These are phyloP conservation scores for Myopa tessellatipennis DNA, from an alignment of 2,888 invertebrate species.

Conservation along the genomic window DNA sequence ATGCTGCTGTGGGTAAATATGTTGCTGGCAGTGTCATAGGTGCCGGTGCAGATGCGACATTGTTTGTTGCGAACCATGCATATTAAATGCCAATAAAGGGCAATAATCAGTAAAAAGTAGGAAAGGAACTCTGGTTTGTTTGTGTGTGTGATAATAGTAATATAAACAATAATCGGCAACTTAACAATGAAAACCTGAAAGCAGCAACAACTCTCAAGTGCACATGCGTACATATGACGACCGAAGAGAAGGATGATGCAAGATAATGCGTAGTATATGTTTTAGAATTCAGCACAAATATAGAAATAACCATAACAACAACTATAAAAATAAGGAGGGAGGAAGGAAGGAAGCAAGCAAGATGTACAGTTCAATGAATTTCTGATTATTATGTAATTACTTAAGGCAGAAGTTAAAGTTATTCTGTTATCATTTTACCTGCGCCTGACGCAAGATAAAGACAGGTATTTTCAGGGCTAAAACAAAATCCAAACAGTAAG, in stretches of 20 bases:
- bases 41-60: constrained; percentile 85
- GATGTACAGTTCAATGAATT: too few species aligned
- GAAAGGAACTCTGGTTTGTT: not conserved
- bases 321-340: not conserved
- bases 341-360: too few species aligned
- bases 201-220: not conserved
- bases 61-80: constrained; percentile 96
- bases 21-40: constrained; percentile 86
- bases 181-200: not conserved
- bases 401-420: not conserved
- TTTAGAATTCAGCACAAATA: not conserved
- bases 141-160: not conserved
- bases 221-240: not conserved
- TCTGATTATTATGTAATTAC: not conserved
- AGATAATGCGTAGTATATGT: not conserved
- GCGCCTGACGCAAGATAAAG: not conserved
- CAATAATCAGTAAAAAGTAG: too few species aligned
- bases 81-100: constrained; percentile 74
- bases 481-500: too few species aligned
- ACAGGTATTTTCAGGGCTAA: not conserved
- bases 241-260: not conserved
- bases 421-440: not conserved
- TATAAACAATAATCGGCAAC: not conserved
- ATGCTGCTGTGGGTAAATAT: constrained; percentile 92
- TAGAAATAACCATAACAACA: not conserved